Evolutionary conservation across 1,140 invertebrate species (phyloP), one percentile per base, ranked within the genome.

Genomic region (Hestina assimilis): DNA sequence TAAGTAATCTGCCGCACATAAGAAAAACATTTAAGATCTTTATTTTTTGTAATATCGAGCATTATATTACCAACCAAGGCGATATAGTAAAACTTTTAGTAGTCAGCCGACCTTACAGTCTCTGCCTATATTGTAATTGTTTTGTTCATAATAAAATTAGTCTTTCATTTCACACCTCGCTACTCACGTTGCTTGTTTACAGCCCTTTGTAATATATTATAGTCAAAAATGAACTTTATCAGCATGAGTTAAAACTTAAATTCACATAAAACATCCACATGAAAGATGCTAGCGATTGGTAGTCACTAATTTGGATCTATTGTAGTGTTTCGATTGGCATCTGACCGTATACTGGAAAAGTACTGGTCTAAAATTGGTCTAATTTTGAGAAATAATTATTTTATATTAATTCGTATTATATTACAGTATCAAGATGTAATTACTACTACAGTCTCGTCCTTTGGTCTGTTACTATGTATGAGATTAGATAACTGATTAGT

Each of bases 121-220:
- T 26, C 29, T 38, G 41, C 14, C 40, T 29, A 56, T 41, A 54
- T 52, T 57, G 58, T 65, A 72, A 70, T 67, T 67, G 64, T 70
- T 73, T 70, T 65, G 64, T 65, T 63, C 61, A 68, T 71, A 75
- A 75, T 72, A 59, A 73, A 73, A 73, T 75, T 72, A 73, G 70
- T 54, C 61, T 64, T 73, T 70, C 58, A 72, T 72, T 75, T 66
- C 63, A 71, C 68, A 75, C 63, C 57, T 71, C 64, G 68, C 53
- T 71, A 63, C 59, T 63, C 62, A 29, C 50, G 42, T 23, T 60
- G 46, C 64, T 50, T 59, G 57, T 66, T 72, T 66, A 69, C 66
- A 47, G 54, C 62, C 65, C 69, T 71, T 71, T 71, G 69, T 71
- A 38, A 38, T 20, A 26, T 20, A n/a, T 21, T 23, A 3, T 38